Base-by-base conservation (phyloP, 2,113 vertebrate species). In the Polypterus senegalus region DNA sequence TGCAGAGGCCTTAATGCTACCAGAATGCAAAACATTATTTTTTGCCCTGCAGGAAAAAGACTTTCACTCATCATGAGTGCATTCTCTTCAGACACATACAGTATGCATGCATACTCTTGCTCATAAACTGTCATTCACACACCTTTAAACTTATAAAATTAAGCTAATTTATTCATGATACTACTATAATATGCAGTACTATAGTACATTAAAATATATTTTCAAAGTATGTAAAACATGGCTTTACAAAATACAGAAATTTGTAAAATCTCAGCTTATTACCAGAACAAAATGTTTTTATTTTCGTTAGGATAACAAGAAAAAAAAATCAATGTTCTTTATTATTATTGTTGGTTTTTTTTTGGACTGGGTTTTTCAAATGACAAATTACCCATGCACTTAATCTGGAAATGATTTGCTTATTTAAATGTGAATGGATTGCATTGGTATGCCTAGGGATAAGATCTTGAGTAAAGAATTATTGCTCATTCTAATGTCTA, bases 301-400 rank as follows among this genome's bases (percentile, higher is more conserved):
- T 73, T 78, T 27, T 82, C 77, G 70, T 74, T 71, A 77, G 76
- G 74, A 77, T 75, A 77, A 74, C 75, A 45, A 7, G 27, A 27
- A 27, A 51, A 67, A 65, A 73, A 76, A 73, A 71, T 70, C 69
- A 61, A 79, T 73, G 74, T 70, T 72, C 59, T 66, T 47, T 71
- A 79, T 27, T 27, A 27, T 27, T 27, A 27, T 79, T 72, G 67
- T 74, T 70, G 62, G 7, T 9, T 57, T 51, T 51, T 66, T 67
- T 70, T 27, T 63, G 64, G 64, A 76, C 69, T 79, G 63, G 69
- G 67, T 70, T 71, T 70, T 66, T 66, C 63, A 66, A 63, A 67
- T 70, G 70, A 72, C 64, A 64, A 68, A 68, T 72, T 71, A 74
- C 70, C 61, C 69, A 70, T 66, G 67, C 57, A 60, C 70, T 57